phyloP scores from a whole-genome alignment of 2,888 invertebrate species.

The Amblyjoppa fuscipennis region DNA sequence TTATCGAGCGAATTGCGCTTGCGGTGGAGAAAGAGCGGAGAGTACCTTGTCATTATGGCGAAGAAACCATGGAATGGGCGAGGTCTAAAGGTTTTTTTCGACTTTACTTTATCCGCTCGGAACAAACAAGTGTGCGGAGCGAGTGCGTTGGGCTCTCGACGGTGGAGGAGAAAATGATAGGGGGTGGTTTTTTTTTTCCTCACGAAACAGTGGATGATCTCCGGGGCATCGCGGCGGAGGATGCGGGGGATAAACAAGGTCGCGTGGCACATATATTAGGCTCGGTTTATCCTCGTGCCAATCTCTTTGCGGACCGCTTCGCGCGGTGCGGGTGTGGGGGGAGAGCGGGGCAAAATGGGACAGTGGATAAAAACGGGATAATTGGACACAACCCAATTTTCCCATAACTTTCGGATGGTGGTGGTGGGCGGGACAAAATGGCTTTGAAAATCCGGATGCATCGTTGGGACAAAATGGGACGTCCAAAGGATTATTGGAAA shows the following conservation, averaged over 20 bases:
- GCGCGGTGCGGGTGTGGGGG: background rate
- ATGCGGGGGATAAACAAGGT: conserved; percentile 76
- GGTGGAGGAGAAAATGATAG: conserved; percentile 44
- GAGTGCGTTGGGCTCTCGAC: conserved; percentile 3
- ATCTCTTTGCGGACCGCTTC: conserved; percentile 36
- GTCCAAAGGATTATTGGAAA: too few species aligned
- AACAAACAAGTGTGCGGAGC: conserved; percentile 23
- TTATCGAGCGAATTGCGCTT: conserved; percentile 61
- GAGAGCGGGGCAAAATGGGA: too few species aligned
- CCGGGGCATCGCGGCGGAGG: conserved; percentile 39
- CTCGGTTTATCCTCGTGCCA: conserved; percentile 59
- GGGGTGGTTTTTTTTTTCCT: conserved; percentile 44
- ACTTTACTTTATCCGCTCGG: conserved; percentile 47
- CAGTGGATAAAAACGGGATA: too few species aligned
- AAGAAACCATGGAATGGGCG: background rate
- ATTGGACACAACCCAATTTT: too few species aligned
- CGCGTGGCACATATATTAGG: conserved; percentile 73
- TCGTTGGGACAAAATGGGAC: too few species aligned
- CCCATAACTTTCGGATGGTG: too few species aligned
- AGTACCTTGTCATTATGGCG: conserved; percentile 40
- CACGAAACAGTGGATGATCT: conserved; percentile 44
- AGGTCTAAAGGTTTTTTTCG: conserved; percentile 35
- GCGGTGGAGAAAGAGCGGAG: conserved; percentile 52
- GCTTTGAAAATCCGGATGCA: too few species aligned
- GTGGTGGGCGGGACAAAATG: too few species aligned